Evolutionary conservation across 2,797 vertebrate genomes (phyloP), one percentile per base, ranked within the genome.

Genomic region (Mionectes olivaceus): DNA sequence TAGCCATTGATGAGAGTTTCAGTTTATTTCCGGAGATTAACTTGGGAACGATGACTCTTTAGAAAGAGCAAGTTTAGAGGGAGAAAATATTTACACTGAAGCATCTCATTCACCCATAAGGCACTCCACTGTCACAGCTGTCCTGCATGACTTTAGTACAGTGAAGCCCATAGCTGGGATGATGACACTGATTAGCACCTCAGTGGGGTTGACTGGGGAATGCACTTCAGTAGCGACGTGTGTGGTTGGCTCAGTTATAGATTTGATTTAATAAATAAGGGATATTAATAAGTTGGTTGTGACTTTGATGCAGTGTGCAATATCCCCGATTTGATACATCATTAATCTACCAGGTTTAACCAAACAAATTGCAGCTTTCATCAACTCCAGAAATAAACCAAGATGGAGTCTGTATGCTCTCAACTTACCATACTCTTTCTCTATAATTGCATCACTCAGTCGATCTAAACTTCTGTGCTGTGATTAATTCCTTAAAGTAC

Each of bases 331-430:
- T 83, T 92, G 83, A 86, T 69, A 91, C 61, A 79, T 77, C 87
- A 93, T 96, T 89, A 95, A 94, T 96, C 90, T 93, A 37, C 80
- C 57, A 47, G 53, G 25, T 82, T 90, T 92, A 81, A 93, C 83
- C 74, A 87, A 90, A 83, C 23, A 82, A 86, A 82, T n/a, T 78
- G 53, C 57, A 73, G 23, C 23, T 76, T 93, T 91, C 9, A 1
- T 91, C 64, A 61, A 33, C 46, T 84, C 39, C 59, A 47, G 59
- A 83, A 89, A 83, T 47, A 78, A 65, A 91, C 15, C 0, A 0
- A 53, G 60, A 33, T 24, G 46, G 32, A 67, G 18, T 47, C 59
- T 10, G 8, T 25, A 50, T 0, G 0, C 43, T 86, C 22, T 61
- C 35, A 81, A 11, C 25, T 47, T 89, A 71, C 25, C 27, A 11